Conservation (phyloP, 2,888 invertebrate species). For the Macaria liturata region DNA sequence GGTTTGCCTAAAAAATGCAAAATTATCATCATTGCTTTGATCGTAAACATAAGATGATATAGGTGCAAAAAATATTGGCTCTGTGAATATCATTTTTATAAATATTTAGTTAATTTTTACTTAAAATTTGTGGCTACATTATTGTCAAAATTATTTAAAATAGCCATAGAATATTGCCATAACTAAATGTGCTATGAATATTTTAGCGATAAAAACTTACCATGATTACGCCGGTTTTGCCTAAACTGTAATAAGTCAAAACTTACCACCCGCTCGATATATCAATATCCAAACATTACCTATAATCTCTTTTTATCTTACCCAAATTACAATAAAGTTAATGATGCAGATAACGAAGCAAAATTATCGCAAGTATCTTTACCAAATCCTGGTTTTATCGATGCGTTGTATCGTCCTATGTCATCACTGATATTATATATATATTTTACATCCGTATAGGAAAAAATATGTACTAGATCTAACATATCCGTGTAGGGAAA, state of each 20-base stretch:
- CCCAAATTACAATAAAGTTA: conserved; percentile 46
- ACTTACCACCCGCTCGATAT: conserved; percentile 30
- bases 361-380: too few relatives aligned
- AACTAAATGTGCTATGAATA: neutral
- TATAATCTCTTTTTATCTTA: conserved; percentile 51
- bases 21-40: too few relatives aligned
- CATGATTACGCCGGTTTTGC: conserved; percentile 57
- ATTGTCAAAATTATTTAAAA: neutral
- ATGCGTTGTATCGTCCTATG: too few relatives aligned
- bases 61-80: too few relatives aligned
- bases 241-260: conserved; percentile 41
- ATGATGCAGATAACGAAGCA: conserved; percentile 32
- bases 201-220: conserved; percentile 43
- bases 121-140: neutral
- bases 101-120: too few relatives aligned
- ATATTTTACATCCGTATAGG: too few relatives aligned
- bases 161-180: neutral
- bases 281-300: conserved; percentile 41
- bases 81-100: too few relatives aligned
- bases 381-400: too few relatives aligned
- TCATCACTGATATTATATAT: too few relatives aligned
- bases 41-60: too few relatives aligned
- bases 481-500: too few relatives aligned
- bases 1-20: conserved; percentile 40
- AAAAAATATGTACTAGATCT: too few relatives aligned